Evolutionary conservation across 2,888 invertebrate genomes (phyloP), one percentile per base, ranked within the genome.

Genomic region (Lasius platythorax): DNA sequence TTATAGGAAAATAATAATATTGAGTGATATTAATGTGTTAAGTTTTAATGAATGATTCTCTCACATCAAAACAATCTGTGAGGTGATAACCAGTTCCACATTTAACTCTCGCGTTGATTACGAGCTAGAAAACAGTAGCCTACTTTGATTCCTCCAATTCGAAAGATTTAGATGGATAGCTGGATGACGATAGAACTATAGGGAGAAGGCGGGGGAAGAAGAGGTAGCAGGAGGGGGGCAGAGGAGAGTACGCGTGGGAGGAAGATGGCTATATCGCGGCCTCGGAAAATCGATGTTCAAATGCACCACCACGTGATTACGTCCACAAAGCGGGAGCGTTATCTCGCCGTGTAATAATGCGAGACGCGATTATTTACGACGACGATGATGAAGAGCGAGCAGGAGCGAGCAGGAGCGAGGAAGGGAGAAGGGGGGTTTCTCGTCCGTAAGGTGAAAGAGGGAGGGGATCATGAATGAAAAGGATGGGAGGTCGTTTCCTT

Each of bases 271-370:
- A 89, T 87, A 85, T 84, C 86, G 87, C 87, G 91, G 87, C 86
- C 50, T 91, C 88, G 90, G 92, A 92, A 93, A 93, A 93, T 93
- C 93, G 92, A 93, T 93, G 90, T 90, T 91, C 90, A 90, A 92
- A 91, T 91, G 91, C 90, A 87, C 89, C 88, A 91, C 92, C 93
- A 92, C 93, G 92, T 92, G 92, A 93, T 92, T 91, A 91, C 92
- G 88, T 88, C 89, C 88, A 90, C 91, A 86, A 89, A 87, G 87
- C 87, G 88, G 85, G 90, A 92, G 89, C 87, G 90, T 92, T 92
- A 91, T 92, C 91, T 88, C 61, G 61, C 86, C 58, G 81, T 81
- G 74, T 85, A 85, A 86, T 86, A 84, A 66, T 70, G 64, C 67
- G 43, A 56, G 40, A 56, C 73, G 79, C 30, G 84, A 87, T 89